Evolutionary conservation across 2,888 invertebrate genomes (phyloP).

Genomic region (Aromia moschata): DNA sequence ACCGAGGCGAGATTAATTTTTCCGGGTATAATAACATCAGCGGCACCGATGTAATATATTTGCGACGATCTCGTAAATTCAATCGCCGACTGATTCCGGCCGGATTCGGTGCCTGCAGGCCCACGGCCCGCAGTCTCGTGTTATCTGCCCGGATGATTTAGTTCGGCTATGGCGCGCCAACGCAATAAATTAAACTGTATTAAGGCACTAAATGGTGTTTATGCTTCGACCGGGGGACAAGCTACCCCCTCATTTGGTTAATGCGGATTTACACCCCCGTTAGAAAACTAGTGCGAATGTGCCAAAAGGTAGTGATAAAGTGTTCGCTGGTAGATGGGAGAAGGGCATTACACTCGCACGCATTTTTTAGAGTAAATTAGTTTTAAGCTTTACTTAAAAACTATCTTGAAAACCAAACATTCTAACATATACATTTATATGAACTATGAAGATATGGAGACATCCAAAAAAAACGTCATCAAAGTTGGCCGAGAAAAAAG

Average conservation of each 20-base stretch:
- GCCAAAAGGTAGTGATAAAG: too few species aligned
- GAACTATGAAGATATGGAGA: too few species aligned
- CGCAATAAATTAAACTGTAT: neutral
- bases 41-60: conserved; percentile 6
- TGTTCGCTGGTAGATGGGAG: too few species aligned
- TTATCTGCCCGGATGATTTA: conserved; percentile 32
- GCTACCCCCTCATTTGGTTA: neutral
- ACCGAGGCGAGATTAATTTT: conserved; percentile 20
- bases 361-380: too few species aligned
- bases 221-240: neutral
- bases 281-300: too few species aligned
- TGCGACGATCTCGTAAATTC: neutral
- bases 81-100: neutral
- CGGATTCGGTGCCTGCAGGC: conserved; percentile 25
- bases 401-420: too few species aligned
- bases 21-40: conserved; percentile 2
- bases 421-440: too few species aligned
- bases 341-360: too few species aligned
- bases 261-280: neutral
- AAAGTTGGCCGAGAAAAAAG: too few species aligned
- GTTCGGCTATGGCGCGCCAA: neutral
- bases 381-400: too few species aligned
- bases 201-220: neutral
- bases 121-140: conserved; percentile 23
- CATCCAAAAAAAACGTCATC: too few species aligned